phyloP scores from a whole-genome alignment of 2,888 invertebrate genomes.

The Acrobasis consociella region DNA sequence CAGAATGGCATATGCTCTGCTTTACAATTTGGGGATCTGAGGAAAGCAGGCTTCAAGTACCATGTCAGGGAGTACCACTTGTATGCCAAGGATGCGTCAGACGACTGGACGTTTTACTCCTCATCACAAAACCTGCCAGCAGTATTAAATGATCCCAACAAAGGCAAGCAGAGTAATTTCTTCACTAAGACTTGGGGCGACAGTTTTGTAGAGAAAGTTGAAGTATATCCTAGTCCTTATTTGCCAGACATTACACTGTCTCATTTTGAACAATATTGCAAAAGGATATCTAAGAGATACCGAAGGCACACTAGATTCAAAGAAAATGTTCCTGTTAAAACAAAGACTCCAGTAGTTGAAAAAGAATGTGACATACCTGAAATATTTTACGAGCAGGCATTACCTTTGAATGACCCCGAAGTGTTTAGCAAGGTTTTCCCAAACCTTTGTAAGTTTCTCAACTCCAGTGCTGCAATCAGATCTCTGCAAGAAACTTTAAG shows the following conservation, averaged over 20 bases:
- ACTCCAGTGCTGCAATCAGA: conserved; percentile 84
- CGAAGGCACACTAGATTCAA: conserved; percentile 84
- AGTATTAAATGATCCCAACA: conserved; percentile 96
- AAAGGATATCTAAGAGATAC: conserved; percentile 87
- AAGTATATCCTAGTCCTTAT: conserved; percentile 89
- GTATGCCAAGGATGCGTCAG: conserved; percentile 59
- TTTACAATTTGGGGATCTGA: conserved; percentile 94
- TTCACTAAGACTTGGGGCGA: conserved; percentile 99
- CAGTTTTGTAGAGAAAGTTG: conserved; percentile 92
- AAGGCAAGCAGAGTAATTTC: conserved; percentile 95
- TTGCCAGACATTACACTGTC: conserved; percentile 91
- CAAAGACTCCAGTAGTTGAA: conserved; percentile 73
- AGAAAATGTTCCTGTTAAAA: conserved; percentile 64
- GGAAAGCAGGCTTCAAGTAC: conserved; percentile 93
- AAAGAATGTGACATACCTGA: conserved; percentile 88
- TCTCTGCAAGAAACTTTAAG: conserved; percentile 95
- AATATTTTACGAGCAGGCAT: conserved; percentile 91
- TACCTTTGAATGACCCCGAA: conserved; percentile 90
- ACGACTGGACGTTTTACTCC: conserved; percentile 93
- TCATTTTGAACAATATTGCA: conserved; percentile 94
- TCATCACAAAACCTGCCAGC: conserved; percentile 97
- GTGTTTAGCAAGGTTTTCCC: conserved; percentile 94
- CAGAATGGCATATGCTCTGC: conserved; percentile 93
- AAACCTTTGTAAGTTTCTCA: conserved; percentile 80
- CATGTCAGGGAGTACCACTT: conserved; percentile 89